phyloP scores from a whole-genome alignment of 2,113 vertebrate genomes.

The Origma solitaria region DNA sequence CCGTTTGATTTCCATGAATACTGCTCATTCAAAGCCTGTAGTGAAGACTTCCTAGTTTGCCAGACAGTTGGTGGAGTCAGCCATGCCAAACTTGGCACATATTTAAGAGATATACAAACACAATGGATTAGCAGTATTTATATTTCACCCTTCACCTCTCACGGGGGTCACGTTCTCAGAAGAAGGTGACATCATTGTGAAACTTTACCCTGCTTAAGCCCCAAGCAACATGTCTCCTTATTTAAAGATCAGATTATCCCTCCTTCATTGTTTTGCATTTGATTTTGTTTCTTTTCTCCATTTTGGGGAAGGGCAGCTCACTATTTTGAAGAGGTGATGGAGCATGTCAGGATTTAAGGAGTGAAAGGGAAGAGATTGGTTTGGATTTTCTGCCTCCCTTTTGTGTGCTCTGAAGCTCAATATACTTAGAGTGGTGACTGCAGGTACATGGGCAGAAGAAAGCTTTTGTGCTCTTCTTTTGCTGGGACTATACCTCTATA shows the following conservation, averaged over 20 bases:
- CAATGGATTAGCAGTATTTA: constrained; percentile 55
- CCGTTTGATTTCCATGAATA: constrained; percentile 18
- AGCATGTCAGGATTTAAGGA: constrained; percentile 85
- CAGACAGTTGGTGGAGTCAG: constrained; percentile 25
- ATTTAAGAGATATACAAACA: constrained; percentile 45
- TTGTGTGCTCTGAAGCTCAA: constrained; percentile 70
- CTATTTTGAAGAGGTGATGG: constrained; percentile 86
- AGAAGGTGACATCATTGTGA: constrained; percentile 86
- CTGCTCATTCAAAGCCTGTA: not conserved
- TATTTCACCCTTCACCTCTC: constrained; percentile 64
- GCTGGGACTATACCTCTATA: constrained; percentile 53
- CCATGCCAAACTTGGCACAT: constrained; percentile 31
- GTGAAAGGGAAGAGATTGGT: constrained; percentile 77
- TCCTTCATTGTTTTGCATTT: constrained; percentile 77
- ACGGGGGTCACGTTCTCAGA: constrained; percentile 64
- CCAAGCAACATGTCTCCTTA: constrained; percentile 80
- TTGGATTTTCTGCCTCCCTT: constrained; percentile 69
- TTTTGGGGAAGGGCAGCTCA: constrained; percentile 68
- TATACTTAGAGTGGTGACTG: constrained; percentile 64
- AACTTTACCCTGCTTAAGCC: constrained; percentile 77
- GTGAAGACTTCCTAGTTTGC: constrained; percentile 38
- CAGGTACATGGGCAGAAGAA: constrained; percentile 67
- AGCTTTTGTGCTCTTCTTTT: constrained; percentile 66
- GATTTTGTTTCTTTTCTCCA: constrained; percentile 79
- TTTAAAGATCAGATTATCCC: constrained; percentile 89